These are phyloP conservation scores for Psittacula cyanocephala DNA, from an alignment of 2,113 vertebrate species.

Conservation along the genomic window DNA sequence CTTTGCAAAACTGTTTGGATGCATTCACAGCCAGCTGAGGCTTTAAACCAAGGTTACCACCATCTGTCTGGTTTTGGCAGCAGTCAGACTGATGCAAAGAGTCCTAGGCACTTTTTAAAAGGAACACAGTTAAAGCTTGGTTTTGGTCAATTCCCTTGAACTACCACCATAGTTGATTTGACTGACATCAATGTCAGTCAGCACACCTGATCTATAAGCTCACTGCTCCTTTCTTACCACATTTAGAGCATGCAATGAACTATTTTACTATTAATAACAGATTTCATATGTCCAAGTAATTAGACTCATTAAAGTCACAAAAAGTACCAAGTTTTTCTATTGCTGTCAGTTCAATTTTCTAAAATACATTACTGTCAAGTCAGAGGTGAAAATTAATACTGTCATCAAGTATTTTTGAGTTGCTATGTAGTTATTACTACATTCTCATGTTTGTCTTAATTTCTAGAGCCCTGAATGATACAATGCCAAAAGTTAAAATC, in stretches of 20 bases:
- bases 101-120: background rate
- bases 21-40: slow-evolving; percentile 9
- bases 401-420: background rate
- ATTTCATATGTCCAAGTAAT: background rate
- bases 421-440: background rate
- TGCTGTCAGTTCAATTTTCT: slow-evolving; percentile 6
- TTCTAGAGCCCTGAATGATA: background rate
- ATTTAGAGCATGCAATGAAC: background rate
- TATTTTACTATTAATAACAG: background rate
- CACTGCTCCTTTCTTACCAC: background rate
- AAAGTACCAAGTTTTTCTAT: background rate
- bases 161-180: background rate
- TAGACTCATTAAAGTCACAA: background rate
- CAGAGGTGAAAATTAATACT: slow-evolving; percentile 13
- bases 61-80: slow-evolving; percentile 55
- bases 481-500: background rate
- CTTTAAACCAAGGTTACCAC: slow-evolving; percentile 35
- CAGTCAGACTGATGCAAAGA: slow-evolving; percentile 8
- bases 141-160: background rate
- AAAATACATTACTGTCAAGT: background rate
- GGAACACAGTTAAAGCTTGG: background rate
- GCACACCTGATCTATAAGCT: background rate
- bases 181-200: background rate
- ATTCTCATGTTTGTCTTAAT: background rate
- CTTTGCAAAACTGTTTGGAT: background rate